Evolutionary conservation across 2,797 vertebrate species (phyloP).

Genomic region (Emydoidea blandingii): DNA sequence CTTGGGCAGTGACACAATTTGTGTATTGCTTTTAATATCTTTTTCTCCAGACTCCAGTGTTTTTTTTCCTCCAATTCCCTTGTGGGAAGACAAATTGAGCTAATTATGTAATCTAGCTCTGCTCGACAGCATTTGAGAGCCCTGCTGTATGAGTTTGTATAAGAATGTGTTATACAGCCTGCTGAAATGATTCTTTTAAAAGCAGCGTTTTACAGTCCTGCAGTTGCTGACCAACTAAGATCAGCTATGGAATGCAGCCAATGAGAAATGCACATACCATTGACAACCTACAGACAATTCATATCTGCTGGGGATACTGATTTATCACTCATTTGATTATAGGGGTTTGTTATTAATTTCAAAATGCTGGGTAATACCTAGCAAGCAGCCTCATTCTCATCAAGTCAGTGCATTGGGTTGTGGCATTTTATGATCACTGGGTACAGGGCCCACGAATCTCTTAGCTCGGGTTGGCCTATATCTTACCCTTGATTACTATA

Average conservation of each 20-base stretch:
- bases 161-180: slow-evolving; percentile 11
- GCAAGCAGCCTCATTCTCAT: neutral
- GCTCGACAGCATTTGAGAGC: slow-evolving; percentile 41
- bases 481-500: neutral
- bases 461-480: accelerated
- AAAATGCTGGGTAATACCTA: neutral
- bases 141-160: neutral
- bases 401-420: neutral
- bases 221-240: neutral
- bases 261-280: neutral
- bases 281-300: neutral
- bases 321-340: neutral
- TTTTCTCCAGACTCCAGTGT: slow-evolving; percentile 42
- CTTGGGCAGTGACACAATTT: slow-evolving; percentile 47
- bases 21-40: slow-evolving; percentile 43
- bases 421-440: accelerated
- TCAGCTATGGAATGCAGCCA: neutral
- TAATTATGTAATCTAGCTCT: slow-evolving; percentile 49
- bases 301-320: slow-evolving; percentile 2
- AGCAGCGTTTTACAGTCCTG: neutral
- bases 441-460: neutral
- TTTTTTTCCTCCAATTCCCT: slow-evolving; percentile 52
- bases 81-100: slow-evolving; percentile 59
- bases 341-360: neutral
- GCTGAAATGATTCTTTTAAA: neutral